Base-by-base conservation (phyloP, 2,113 vertebrate species). In the Chiloscyllium plagiosum region DNA sequence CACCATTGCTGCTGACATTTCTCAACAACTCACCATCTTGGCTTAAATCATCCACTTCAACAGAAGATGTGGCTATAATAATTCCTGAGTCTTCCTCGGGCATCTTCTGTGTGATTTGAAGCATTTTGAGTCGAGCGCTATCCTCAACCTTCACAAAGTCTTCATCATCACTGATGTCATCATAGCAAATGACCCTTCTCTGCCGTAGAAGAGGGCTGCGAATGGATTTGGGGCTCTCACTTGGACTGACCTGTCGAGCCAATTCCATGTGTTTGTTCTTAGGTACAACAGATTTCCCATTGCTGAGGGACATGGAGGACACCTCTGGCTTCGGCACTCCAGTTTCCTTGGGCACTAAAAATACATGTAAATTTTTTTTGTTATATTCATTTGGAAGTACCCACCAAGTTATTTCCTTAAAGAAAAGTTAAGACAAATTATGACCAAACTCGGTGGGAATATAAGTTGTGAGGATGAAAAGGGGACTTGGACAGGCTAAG, bases 151-250 rank as follows among this genome's bases (percentile, higher is more conserved):
- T 95, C 8, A 95, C 20, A 33, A 97, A 96, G 19, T 98, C 98
- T 0, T 99, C 98, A 0, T 99, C 98, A 80, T 97, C 97, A 0
- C 97, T 97, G 0, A 98, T 96, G 1, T 98, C 97, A 0, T 99
- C 98, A 0, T 97, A 98, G 97, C 98, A 98, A 95, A 98, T 97
- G 47, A 99, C 97, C 33, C 96, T 97, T 0, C 97, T 97, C 97
- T 99, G 99, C 0, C 98, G 98, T 68, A 98, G 98, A 22, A 99
- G 98, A 0, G 98, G 98, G 96, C 98, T 99, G 93, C 98, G 98
- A 20, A 97, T 95, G 13, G 96, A 98, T 94, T 98, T 97, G 0
- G 98, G 98, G 96, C 98, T 98, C 26, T 98, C 97, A 0, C 97
- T 97, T 37, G 98, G 96, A 50, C 97, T 97, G 96, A 97, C 96